Evolutionary conservation across 2,113 vertebrate species (phyloP).

Genomic region (Ceyx melanurus): DNA sequence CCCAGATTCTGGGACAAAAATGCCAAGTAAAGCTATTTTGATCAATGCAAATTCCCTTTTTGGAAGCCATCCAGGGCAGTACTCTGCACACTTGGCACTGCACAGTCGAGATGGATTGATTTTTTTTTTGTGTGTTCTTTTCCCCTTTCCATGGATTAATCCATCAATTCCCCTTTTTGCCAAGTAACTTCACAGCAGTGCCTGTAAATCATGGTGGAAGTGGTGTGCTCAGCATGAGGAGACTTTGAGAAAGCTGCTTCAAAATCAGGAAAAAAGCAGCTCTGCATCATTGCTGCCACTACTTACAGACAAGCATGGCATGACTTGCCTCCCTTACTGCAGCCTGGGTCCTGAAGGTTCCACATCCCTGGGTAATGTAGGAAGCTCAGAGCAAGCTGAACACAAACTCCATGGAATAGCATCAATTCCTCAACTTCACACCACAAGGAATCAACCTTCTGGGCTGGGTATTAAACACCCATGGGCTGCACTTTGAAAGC

Average conservation of each 20-base stretch:
- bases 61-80: background rate
- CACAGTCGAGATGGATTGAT: rapidly evolving
- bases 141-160: background rate
- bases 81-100: background rate
- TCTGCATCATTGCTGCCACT: rapidly evolving
- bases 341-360: background rate
- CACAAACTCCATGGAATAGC: rapidly evolving
- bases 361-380: rapidly evolving
- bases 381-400: background rate
- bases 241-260: background rate
- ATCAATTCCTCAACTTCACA: background rate
- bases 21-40: background rate
- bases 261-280: background rate
- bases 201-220: background rate
- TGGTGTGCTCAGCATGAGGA: rapidly evolving
- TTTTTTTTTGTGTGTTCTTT: background rate
- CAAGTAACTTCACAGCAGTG: background rate
- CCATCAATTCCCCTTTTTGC: background rate
- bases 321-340: rapidly evolving
- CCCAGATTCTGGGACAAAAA: background rate
- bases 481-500: background rate
- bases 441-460: background rate
- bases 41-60: background rate
- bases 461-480: background rate
- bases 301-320: background rate